Base-by-base conservation (phyloP, 2,888 invertebrate genomes). In the Chesias legatella region DNA sequence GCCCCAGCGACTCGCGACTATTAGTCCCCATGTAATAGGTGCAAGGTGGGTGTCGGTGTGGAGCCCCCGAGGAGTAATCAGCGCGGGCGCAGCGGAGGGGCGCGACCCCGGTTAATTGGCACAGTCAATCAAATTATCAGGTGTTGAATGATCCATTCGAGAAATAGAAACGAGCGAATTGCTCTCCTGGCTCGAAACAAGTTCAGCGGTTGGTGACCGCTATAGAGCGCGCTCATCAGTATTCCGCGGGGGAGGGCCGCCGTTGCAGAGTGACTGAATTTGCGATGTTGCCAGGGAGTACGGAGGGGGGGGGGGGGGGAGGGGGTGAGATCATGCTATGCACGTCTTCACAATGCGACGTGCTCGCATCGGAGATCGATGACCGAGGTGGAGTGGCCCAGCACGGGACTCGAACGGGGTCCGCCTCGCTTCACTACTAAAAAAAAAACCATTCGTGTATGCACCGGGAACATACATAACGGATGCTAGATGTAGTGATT, bases 251-350 rank as follows among this genome's bases (percentile, higher is more conserved):
- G 27, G 17, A 27, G 13, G 32, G 17, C 38, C 38, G 46, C 41
- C 43, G 30, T 43, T 50, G 41, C 27, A 32, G 32, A 35, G 11
- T 8, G 22, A 13, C 17, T 26, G 38, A 28, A 32, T 27, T 27
- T 20, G 23, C 22, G 30, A 26, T 26, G 21, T 22, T 7, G 24
- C 23, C 8, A 27, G 20, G 30, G 26, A 11, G 21, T 24, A 6
- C 4, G 4, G 20, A 20, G 20, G n/a, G 22, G 22, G 9, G 22
- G 21, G 38, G 13, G 7, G 26, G 9, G 25, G 8, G 13, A n/a
- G 13, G 8, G 20, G 25, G 31, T 9, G n/a, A n/a, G n/a, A n/a
- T n/a, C 10, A 6, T 22, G 22, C 22, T 1, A 7, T n/a, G 22
- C 22, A 22, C 7, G 13, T 17, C 13, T 17, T 5, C 13, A n/a